Base-by-base conservation (phyloP, 2,888 invertebrate species). In the Lissonota sp. region DNA sequence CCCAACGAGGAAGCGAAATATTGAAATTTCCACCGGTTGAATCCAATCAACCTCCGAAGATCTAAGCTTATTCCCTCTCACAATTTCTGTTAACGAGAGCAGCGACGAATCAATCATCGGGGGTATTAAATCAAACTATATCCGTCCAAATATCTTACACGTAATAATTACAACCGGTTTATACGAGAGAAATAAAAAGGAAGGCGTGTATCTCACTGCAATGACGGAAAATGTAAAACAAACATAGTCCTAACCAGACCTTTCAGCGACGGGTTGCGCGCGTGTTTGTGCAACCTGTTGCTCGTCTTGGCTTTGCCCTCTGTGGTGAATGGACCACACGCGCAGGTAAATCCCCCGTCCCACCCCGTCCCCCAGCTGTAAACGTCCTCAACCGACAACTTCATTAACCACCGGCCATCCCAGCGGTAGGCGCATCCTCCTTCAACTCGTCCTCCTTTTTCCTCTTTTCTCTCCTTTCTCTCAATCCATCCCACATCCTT, bases 351-450 rank as follows among this genome's bases (percentile, higher is more conserved):
- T 77, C 74, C 73, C 88, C 88, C 26, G 1, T 26, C 26, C 26
- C 26, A 26, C 26, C 26, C 26, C 26, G 26, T 26, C 26, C 26
- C 90, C 75, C 91, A 91, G 91, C 91, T 91, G 91, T 91, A 91
- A 91, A 91, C 91, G 89, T 90, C 89, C 88, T 90, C 87, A 91
- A 90, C 90, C 89, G 91, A 92, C 92, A 91, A 91, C 92, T 92
- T 92, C 90, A 92, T 92, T 92, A 92, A 91, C 89, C 88, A 81
- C 81, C 58, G 81, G 67, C 79, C 64, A 79, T 79, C 74, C 88
- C 86, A 84, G 83, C 85, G 26, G 26, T n/a, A 80, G 71, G 82
- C 76, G 83, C 80, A 75, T 75, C 82, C 83, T 67, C 60, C 49
- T 55, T 55, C 58, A 46, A 75, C 67, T 74, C 69, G 58, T 58